A percentile compares a stretch with the other conserved stretches of the same genome.
phyloP scores from a whole-genome alignment of 2,113 vertebrate genomes.

The Oenanthe melanoleuca region DNA sequence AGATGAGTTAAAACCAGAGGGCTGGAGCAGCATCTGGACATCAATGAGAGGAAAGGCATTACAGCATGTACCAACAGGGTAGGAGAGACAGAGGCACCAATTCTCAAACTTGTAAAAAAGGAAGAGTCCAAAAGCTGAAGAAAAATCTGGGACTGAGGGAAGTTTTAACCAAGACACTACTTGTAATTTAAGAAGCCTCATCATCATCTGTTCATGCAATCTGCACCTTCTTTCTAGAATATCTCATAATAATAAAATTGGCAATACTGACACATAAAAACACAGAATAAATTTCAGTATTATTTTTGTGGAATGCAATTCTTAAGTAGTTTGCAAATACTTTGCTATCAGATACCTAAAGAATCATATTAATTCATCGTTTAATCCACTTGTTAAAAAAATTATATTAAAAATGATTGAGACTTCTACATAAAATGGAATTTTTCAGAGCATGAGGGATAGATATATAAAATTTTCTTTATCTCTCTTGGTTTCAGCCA shows the following conservation, averaged over 20 bases:
- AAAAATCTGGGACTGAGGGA: not conserved
- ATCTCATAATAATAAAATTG: not conserved
- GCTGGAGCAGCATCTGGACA: not conserved
- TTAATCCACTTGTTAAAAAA: not conserved
- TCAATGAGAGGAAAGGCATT: not conserved
- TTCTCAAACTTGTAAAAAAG: not conserved
- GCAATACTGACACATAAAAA: not conserved
- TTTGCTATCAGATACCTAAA: not conserved
- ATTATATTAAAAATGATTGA: not conserved
- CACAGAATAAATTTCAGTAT: not conserved
- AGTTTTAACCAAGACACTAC: not conserved
- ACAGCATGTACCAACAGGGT: not conserved
- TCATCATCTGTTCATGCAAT: not conserved
- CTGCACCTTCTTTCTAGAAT: not conserved
- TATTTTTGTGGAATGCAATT: not conserved
- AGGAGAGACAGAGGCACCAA: not conserved
- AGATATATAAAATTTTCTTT: not conserved
- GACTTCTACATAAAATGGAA: not conserved
- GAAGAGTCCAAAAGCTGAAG: not conserved
- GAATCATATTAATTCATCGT: not conserved
- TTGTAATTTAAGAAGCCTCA: not conserved
- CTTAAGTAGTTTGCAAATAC: not conserved
- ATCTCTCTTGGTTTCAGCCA: not conserved
- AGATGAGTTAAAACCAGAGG: not conserved
- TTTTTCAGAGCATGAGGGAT: not conserved